A percentile compares a stretch with the other conserved stretches of the same genome.
Conservation (phyloP, 1,140 invertebrate genomes). For the Hylaeus volcanicus region DNA sequence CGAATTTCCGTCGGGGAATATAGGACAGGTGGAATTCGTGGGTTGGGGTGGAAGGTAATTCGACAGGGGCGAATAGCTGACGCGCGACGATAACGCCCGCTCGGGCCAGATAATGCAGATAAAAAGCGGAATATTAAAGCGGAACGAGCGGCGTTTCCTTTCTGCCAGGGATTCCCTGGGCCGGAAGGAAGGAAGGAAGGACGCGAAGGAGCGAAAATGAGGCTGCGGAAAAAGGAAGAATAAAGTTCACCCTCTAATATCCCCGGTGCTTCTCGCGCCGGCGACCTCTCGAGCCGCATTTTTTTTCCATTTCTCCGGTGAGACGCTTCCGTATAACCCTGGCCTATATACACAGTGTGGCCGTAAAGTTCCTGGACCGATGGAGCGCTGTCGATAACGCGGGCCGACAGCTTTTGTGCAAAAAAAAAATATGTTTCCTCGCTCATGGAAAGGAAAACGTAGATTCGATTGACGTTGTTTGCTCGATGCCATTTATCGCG, state of each 20-base stretch:
- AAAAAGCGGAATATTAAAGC: slow-evolving; percentile 12
- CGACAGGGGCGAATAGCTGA: slow-evolving; percentile 44
- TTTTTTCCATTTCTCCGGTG: background rate
- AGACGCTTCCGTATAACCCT: slow-evolving; percentile 46
- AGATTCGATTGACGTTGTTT: too few species aligned
- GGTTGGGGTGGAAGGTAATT: slow-evolving; percentile 32
- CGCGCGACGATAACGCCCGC: slow-evolving; percentile 47
- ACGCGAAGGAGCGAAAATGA: background rate
- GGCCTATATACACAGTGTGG: slow-evolving; percentile 41
- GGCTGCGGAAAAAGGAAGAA: slow-evolving; percentile 1
- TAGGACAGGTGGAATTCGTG: too few species aligned
- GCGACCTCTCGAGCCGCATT: slow-evolving; percentile 9
- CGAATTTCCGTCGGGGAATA: background rate
- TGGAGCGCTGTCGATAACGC: too few species aligned
- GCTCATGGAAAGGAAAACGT: too few species aligned
- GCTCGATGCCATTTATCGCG: too few species aligned
- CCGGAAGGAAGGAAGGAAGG: slow-evolving; percentile 9
- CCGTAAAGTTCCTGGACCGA: too few species aligned
- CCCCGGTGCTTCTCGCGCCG: background rate
- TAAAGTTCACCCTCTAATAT: slow-evolving; percentile 43
- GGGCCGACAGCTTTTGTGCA: too few species aligned
- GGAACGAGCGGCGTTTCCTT: background rate
- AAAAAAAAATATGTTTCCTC: too few species aligned
- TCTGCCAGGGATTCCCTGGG: background rate
- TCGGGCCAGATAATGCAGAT: background rate